Evolutionary conservation across 2,888 invertebrate genomes (phyloP).

Genomic region (Cantharis rustica): DNA sequence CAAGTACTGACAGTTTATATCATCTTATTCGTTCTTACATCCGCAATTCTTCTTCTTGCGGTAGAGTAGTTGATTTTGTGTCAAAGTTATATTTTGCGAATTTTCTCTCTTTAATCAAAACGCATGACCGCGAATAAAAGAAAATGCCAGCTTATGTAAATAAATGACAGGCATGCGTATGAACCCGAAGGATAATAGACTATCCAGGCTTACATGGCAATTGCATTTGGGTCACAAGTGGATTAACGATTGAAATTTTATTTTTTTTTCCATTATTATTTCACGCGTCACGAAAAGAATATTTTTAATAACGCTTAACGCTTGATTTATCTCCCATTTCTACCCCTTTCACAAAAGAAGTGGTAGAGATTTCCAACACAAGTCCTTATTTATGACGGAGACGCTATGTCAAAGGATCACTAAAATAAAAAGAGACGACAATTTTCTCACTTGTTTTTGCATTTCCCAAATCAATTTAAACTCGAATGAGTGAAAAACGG

Average conservation of each 20-base stretch:
- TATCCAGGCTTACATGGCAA: constrained; percentile 49
- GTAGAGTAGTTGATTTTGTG: background rate
- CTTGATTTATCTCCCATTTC: background rate
- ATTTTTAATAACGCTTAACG: constrained; percentile 1
- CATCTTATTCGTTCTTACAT: constrained; percentile 4
- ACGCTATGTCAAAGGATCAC: background rate
- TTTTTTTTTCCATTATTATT: constrained; percentile 32
- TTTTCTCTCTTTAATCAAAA: constrained; percentile 9
- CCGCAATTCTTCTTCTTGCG: constrained; percentile 9
- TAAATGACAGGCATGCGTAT: constrained; percentile 32
- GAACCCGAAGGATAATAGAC: constrained; percentile 40
- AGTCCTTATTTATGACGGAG: background rate
- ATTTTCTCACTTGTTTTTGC: background rate
- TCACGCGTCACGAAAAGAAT: constrained; percentile 25
- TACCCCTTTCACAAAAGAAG: background rate
- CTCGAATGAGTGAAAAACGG: background rate
- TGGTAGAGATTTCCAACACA: background rate
- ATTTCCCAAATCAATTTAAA: constrained; percentile 2
- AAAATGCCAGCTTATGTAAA: constrained; percentile 30
- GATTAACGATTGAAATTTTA: constrained; percentile 46
- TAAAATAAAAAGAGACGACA: background rate
- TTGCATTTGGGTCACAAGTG: constrained; percentile 52
- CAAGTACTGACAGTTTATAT: constrained; percentile 11
- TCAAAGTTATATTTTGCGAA: background rate
- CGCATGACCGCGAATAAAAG: constrained; percentile 8